phyloP scores from a whole-genome alignment of 30 jellyfish, hydroid and myxozoan species.

The Turritopsis rubra region DNA sequence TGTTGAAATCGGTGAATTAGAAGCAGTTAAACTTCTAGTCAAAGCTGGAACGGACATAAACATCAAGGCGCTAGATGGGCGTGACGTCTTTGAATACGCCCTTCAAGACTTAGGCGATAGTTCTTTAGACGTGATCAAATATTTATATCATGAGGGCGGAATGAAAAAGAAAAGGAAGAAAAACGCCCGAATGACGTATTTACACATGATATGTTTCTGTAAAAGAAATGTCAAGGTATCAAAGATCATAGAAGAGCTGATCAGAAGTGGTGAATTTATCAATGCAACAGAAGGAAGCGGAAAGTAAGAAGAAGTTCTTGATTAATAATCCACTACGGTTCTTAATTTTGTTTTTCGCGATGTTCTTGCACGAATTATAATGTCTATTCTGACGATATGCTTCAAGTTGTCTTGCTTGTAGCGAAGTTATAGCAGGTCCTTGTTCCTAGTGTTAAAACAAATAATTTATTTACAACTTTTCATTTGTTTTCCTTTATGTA shows the following conservation, averaged over 20 bases:
- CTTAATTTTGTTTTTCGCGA: too few species aligned
- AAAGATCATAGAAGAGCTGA: neutral
- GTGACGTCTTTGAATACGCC: neutral
- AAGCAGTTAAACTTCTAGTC: neutral
- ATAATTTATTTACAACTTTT: neutral
- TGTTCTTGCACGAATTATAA: too few species aligned
- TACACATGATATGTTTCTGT: too few species aligned
- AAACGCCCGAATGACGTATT: too few species aligned
- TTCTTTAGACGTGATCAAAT: too few species aligned
- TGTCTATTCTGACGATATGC: too few species aligned
- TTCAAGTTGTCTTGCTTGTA: neutral
- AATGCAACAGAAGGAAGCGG: conserved; percentile 1
- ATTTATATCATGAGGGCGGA: too few species aligned
- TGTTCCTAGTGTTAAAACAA: neutral
- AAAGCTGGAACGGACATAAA: neutral
- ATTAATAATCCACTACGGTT: neutral
- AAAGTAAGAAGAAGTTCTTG: neutral
- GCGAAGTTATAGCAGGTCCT: neutral
- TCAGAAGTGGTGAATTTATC: neutral
- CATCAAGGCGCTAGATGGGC: neutral
- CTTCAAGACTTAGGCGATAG: too few species aligned
- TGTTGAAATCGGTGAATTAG: too few species aligned
- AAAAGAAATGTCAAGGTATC: neutral
- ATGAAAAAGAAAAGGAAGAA: too few species aligned
- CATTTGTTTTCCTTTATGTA: neutral